phyloP scores from a whole-genome alignment of 2,113 vertebrate species.

The Sinocyclocheilus maitianheensis region DNA sequence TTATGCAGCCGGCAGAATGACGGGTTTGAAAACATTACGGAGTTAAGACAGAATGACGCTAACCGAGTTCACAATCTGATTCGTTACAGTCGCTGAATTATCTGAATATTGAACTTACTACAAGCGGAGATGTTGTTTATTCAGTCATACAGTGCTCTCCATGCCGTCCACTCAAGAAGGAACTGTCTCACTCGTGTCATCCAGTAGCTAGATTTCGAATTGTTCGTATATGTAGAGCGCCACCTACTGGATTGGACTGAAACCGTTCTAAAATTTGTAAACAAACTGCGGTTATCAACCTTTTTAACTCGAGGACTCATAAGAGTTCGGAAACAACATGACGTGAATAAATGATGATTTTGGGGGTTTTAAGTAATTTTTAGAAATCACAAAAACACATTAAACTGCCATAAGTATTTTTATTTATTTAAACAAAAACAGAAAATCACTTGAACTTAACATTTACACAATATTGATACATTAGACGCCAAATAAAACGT shows the following conservation, averaged over 20 bases:
- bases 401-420: background rate
- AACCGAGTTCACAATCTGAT: background rate
- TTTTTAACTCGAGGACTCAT: background rate
- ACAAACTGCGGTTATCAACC: background rate
- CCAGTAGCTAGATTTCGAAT: background rate
- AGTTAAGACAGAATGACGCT: background rate
- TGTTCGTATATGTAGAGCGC: background rate
- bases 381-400: background rate
- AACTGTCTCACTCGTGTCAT: background rate
- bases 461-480: background rate
- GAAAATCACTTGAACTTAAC: background rate
- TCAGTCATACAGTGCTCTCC: background rate
- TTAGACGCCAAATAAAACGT: background rate
- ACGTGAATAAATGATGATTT: background rate
- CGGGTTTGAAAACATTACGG: background rate
- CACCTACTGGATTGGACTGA: constrained; percentile 35
- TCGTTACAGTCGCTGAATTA: background rate
- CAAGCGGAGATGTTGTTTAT: background rate
- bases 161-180: background rate
- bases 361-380: background rate
- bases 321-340: background rate
- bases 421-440: constrained; percentile 4
- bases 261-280: background rate
- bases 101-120: constrained; percentile 25
- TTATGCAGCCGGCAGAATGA: background rate